These are phyloP conservation scores for Onychorhynchus coronatus DNA, from an alignment of 2,113 vertebrate species.

Conservation along the genomic window DNA sequence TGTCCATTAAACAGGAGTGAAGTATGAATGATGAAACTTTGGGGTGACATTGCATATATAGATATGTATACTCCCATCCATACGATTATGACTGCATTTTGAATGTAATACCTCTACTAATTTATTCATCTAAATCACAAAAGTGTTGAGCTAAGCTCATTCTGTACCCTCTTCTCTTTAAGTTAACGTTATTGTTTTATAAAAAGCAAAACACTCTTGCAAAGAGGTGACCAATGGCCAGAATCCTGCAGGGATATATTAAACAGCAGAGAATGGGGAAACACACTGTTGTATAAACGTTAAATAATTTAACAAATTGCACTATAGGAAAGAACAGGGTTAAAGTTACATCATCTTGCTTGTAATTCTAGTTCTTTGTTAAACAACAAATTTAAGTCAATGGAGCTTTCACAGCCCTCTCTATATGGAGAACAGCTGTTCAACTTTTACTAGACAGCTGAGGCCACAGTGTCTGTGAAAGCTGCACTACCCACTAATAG, in stretches of 20 bases:
- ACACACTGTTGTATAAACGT: not conserved
- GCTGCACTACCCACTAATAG: slow-evolving; percentile 78
- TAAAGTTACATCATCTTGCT: slow-evolving; percentile 72
- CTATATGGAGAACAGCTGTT: slow-evolving; percentile 88
- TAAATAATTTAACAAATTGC: slow-evolving; percentile 50
- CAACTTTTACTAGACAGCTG: slow-evolving; percentile 91
- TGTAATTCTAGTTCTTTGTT: slow-evolving; percentile 73
- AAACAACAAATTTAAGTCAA: slow-evolving; percentile 82
- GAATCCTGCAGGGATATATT: not conserved
- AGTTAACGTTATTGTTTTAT: not conserved
- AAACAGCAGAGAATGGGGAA: not conserved
- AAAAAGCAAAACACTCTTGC: not conserved
- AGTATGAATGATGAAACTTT: not conserved
- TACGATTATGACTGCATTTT: not conserved
- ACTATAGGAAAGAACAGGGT: slow-evolving; percentile 42
- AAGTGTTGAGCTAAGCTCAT: not conserved
- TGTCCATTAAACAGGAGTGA: not conserved
- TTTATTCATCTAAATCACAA: not conserved
- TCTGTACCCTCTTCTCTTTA: not conserved
- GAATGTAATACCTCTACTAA: not conserved
- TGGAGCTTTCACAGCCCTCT: slow-evolving; percentile 79
- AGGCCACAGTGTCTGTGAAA: slow-evolving; percentile 74
- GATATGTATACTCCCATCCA: not conserved
- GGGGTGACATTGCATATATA: not conserved
- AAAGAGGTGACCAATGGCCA: not conserved